A percentile compares a stretch with the other conserved stretches of the same genome.
These are phyloP conservation scores for Thalassarche chlororhynchos DNA, from an alignment of 2,113 vertebrate species.

Conservation along the genomic window DNA sequence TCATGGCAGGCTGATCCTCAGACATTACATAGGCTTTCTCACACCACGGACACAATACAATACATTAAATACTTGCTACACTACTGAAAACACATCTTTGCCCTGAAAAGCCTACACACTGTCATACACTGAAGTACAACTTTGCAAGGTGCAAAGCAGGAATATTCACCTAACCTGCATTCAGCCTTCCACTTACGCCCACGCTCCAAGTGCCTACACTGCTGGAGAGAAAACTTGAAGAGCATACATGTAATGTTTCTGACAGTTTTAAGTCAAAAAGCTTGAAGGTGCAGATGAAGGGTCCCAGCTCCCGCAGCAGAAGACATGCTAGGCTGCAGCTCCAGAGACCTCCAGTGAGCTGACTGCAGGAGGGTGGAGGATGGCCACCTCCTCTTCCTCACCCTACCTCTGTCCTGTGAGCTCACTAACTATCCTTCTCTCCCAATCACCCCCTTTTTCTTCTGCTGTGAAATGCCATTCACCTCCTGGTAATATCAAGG, in stretches of 20 bases:
- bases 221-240: background rate
- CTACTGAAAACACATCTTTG: background rate
- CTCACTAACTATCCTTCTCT: background rate
- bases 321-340: background rate
- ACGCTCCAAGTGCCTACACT: background rate
- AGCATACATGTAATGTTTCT: background rate
- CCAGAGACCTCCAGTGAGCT: background rate
- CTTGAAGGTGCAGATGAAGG: background rate
- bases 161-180: background rate
- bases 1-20: background rate
- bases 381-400: background rate
- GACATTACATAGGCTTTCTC: fast-evolving
- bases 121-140: background rate
- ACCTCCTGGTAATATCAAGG: background rate
- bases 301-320: background rate
- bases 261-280: background rate
- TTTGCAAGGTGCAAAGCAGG: background rate
- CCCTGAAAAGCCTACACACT: background rate
- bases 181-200: background rate
- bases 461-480: background rate
- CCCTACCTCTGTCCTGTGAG: background rate
- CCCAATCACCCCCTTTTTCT: fast-evolving
- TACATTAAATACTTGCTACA: fast-evolving
- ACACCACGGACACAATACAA: fast-evolving
- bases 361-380: background rate